Evolutionary conservation across 2,888 invertebrate genomes (phyloP).

Genomic region (Antheraea assamensis): DNA sequence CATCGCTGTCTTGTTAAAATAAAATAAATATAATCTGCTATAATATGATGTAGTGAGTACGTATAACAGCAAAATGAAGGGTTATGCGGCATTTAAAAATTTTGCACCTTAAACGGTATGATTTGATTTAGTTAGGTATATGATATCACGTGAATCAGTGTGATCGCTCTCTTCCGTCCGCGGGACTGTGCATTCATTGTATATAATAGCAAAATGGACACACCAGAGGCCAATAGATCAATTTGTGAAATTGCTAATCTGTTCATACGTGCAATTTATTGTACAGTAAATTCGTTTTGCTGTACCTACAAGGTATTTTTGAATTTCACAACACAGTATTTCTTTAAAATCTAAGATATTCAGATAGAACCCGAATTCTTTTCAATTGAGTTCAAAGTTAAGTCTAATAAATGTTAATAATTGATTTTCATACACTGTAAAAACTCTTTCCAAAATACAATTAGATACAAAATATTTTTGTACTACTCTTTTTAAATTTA

Average conservation of each 20-base stretch:
- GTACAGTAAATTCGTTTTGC: background rate
- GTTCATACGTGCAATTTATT: conserved; percentile 13
- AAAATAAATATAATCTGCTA: background rate
- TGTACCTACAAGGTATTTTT: background rate
- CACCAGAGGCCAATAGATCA: conserved; percentile 44
- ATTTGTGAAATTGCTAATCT: conserved; percentile 33
- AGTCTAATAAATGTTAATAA: too few species aligned
- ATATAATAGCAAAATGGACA: conserved; percentile 40
- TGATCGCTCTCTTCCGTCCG: conserved; percentile 49
- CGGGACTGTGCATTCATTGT: conserved; percentile 42
- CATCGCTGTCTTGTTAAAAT: too few species aligned
- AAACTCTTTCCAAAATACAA: too few species aligned
- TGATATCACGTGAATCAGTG: conserved; percentile 32
- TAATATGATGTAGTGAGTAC: background rate
- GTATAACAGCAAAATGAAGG: background rate
- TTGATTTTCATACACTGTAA: too few species aligned
- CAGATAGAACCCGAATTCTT: too few species aligned
- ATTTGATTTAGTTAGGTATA: conserved; percentile 18
- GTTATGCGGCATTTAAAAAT: background rate
- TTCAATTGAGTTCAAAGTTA: too few species aligned
- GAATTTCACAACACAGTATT: background rate
- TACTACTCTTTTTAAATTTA: too few species aligned
- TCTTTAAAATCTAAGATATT: background rate
- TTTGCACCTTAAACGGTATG: conserved; percentile 5
- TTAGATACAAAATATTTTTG: too few species aligned